These are phyloP conservation scores for Ceyx melanurus DNA, from an alignment of 2,113 vertebrate genomes.

Conservation along the genomic window DNA sequence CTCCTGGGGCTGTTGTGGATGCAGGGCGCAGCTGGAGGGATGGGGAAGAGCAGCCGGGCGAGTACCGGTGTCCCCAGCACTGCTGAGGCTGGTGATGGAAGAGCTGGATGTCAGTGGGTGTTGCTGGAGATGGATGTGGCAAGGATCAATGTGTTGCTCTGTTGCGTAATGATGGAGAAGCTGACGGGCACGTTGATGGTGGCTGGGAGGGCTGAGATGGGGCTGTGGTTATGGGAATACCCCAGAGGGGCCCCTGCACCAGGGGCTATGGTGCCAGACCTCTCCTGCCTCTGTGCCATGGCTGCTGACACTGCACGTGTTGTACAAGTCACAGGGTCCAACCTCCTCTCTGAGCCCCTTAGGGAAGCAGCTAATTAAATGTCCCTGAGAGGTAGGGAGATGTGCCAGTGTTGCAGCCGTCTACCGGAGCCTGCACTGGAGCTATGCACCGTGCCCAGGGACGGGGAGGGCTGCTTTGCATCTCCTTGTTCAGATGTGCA, in stretches of 20 bases:
- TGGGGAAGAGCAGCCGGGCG: background rate
- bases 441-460: background rate
- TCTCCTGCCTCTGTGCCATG: background rate
- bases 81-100: background rate
- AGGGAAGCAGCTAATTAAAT: background rate
- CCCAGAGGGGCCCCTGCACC: background rate
- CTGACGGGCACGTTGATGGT: rapidly evolving
- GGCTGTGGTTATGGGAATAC: background rate
- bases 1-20: background rate
- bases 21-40: background rate
- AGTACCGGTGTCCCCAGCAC: rapidly evolving
- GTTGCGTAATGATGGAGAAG: rapidly evolving
- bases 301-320: background rate
- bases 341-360: background rate
- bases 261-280: background rate
- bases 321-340: background rate
- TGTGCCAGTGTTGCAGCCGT: rapidly evolving
- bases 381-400: background rate
- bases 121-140: background rate
- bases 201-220: background rate
- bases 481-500: rapidly evolving
- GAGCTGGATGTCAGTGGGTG: background rate
- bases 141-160: background rate
- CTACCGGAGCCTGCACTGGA: background rate
- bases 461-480: background rate